A percentile compares a stretch with the other conserved stretches of the same genome.
These are phyloP conservation scores for Mustela erminea DNA, from an alignment of 2,797 vertebrate genomes.

Conservation along the genomic window DNA sequence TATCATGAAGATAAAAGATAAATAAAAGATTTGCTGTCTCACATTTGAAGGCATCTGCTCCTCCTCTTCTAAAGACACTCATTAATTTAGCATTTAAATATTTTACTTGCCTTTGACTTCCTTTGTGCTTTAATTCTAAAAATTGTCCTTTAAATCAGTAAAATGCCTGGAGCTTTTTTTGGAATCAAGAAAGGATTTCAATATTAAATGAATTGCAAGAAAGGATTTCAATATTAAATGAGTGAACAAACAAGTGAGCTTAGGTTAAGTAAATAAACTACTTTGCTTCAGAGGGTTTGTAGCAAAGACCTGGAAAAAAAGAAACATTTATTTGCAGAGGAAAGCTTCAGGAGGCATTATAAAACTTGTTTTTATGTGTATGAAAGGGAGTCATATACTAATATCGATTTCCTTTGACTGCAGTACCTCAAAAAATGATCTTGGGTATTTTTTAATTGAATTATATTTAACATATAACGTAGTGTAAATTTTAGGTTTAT, in stretches of 20 bases:
- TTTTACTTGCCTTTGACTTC: slow-evolving; percentile 27
- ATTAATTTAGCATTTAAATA: slow-evolving; percentile 25
- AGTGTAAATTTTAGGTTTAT: neutral
- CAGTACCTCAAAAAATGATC: neutral
- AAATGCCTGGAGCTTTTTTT: neutral
- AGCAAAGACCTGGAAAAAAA: neutral
- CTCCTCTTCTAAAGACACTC: neutral
- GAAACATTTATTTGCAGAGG: neutral
- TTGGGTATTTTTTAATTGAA: neutral
- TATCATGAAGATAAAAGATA: neutral
- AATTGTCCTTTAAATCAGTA: slow-evolving; percentile 1
- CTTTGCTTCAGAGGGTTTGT: neutral
- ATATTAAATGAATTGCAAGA: slow-evolving; percentile 27
- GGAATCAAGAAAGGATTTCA: slow-evolving; percentile 26
- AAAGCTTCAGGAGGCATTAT: neutral
- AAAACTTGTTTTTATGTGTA: neutral
- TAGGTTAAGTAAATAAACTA: slow-evolving; percentile 2
- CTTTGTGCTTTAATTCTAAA: slow-evolving; percentile 36
- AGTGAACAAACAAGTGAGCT: neutral
- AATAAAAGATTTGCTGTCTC: neutral
- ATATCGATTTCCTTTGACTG: slow-evolving; percentile 49
- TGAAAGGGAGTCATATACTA: neutral
- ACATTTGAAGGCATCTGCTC: neutral
- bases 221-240: slow-evolving; percentile 19
- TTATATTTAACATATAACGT: neutral